A percentile compares a stretch with the other conserved stretches of the same genome.
Evolutionary conservation across 2,888 invertebrate genomes (phyloP).

Genomic region (Chelonus formosanus): DNA sequence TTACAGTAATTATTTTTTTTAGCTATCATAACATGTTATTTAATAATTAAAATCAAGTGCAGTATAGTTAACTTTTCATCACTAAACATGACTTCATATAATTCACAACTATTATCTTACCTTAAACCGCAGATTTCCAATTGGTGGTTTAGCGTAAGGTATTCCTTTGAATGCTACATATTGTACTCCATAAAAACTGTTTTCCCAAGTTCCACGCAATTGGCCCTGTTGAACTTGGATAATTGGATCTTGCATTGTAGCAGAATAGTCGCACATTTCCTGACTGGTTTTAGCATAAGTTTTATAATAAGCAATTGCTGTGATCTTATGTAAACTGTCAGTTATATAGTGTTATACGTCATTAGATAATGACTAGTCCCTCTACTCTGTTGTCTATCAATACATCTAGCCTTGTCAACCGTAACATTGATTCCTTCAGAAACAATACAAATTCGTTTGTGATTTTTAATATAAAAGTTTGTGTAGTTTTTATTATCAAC

Average conservation of each 20-base stretch:
- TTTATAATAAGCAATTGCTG: not conserved
- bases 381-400: too few species aligned
- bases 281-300: not conserved
- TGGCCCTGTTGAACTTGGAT: conserved; percentile 34
- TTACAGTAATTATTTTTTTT: too few species aligned
- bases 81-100: too few species aligned
- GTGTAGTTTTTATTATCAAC: too few species aligned
- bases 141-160: conserved; percentile 44
- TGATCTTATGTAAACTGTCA: conserved; percentile 1
- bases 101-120: conserved; percentile 27
- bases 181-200: conserved; percentile 21
- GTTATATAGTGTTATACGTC: not conserved
- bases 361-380: not conserved
- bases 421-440: too few species aligned
- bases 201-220: conserved; percentile 38
- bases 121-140: conserved; percentile 42
- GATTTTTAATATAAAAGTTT: too few species aligned
- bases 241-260: conserved; percentile 18
- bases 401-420: too few species aligned
- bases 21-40: too few species aligned
- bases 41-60: too few species aligned
- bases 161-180: conserved; percentile 42
- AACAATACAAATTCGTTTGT: too few species aligned
- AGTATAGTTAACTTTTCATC: too few species aligned
- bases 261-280: not conserved